Conservation (phyloP, 2,888 invertebrate species). For the Drosophila gaucha region DNA sequence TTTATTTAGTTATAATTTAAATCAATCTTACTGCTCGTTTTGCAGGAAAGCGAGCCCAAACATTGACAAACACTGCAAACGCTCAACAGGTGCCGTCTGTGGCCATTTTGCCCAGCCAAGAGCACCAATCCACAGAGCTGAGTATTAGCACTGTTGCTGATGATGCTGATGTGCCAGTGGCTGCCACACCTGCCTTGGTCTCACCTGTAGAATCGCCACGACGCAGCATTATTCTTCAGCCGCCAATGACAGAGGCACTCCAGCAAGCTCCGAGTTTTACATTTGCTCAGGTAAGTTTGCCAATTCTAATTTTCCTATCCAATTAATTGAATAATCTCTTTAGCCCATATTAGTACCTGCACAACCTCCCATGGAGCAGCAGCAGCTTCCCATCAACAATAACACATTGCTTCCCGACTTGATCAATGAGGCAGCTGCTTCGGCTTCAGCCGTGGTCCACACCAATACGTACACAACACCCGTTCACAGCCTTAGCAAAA, state of each 20-base stretch:
- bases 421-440: slow-evolving; percentile 69
- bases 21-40: slow-evolving; percentile 17
- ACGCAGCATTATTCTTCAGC: slow-evolving; percentile 86
- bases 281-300: slow-evolving; percentile 78
- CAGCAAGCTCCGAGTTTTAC: slow-evolving; percentile 74
- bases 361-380: slow-evolving; percentile 45
- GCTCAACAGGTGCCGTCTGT: slow-evolving; percentile 57
- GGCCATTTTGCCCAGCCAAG: slow-evolving; percentile 59
- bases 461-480: slow-evolving; percentile 36
- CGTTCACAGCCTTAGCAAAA: slow-evolving; percentile 25
- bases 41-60: slow-evolving; percentile 80
- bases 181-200: slow-evolving; percentile 34
- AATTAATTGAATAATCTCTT: background rate
- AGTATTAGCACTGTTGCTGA: background rate
- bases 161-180: background rate
- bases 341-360: slow-evolving; percentile 81
- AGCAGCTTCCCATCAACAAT: slow-evolving; percentile 17
- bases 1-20: slow-evolving; percentile 4
- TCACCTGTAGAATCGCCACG: slow-evolving; percentile 77
- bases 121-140: slow-evolving; percentile 13
- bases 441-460: slow-evolving; percentile 37
- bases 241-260: slow-evolving; percentile 83
- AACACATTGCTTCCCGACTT: slow-evolving; percentile 66
- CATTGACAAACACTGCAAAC: slow-evolving; percentile 60
- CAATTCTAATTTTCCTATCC: no score